These are phyloP conservation scores for Gymnorhina tibicen DNA, from an alignment of 2,113 vertebrate species.

Conservation along the genomic window DNA sequence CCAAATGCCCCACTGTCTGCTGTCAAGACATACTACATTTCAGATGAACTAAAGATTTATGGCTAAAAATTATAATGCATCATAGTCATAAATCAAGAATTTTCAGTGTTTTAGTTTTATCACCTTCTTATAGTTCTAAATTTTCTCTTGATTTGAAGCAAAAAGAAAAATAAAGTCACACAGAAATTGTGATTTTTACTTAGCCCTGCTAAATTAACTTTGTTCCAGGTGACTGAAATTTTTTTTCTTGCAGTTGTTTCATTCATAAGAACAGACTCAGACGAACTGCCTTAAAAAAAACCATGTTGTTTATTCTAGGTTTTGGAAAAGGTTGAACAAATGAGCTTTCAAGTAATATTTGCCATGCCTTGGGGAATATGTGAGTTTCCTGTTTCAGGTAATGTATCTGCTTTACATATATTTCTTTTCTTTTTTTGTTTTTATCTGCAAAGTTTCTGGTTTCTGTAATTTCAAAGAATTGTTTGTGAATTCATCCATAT, in stretches of 20 bases:
- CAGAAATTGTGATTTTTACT: background rate
- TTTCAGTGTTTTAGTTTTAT: background rate
- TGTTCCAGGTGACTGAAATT: background rate
- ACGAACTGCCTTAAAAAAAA: background rate
- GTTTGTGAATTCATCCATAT: background rate
- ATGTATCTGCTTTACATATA: background rate
- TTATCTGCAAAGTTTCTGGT: background rate
- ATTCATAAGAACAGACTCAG: background rate
- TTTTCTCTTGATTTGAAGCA: background rate
- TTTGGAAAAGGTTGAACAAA: background rate
- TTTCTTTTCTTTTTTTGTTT: background rate
- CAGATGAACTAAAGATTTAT: background rate
- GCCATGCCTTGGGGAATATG: background rate
- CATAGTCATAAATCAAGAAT: background rate
- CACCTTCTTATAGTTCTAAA: background rate
- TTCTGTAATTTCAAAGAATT: background rate
- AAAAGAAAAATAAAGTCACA: background rate
- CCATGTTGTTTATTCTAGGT: background rate
- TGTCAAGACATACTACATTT: background rate
- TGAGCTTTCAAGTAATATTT: background rate
- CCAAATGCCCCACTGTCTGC: background rate
- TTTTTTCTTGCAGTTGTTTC: background rate
- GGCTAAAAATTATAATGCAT: background rate
- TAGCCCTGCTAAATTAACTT: background rate
- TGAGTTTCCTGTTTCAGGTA: background rate